Evolutionary conservation across 2,797 vertebrate genomes (phyloP), one percentile per base, ranked within the genome.

Genomic region (Poeciliopsis presidionis): DNA sequence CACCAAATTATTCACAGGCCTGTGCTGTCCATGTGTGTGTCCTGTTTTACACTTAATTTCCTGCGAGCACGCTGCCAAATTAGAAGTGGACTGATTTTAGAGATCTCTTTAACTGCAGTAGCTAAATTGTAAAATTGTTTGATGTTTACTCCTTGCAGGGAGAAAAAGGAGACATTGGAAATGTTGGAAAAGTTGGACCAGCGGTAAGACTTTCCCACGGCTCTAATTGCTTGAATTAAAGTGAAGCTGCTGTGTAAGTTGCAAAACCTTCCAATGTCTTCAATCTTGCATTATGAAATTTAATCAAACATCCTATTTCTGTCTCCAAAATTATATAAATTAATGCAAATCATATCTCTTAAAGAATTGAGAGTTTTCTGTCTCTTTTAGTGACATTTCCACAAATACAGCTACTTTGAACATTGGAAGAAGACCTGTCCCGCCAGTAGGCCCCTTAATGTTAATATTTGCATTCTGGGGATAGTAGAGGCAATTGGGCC

Each of bases 161-260:
- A 89, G 98, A 99, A 94, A 93, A 94, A 76, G 98, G 98, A 74
- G 97, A 98, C 84, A 87, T 93, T 88, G 98, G 98, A 94, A 96
- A 94, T 75, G 77, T 95, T 87, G 98, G 98, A 88, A 98, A 98
- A 96, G 89, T 75, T 41, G 98, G 98, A 81, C 95, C 97, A 93
- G 95, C 93, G 92, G 98, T 99, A 95, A 97, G 97, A 94, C 61
- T 81, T 30, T 82, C 73, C 61, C 39, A 41, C 72, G 25, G 9
- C 20, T 41, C 9, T 28, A 70, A 43, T 57, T 41, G 25, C 22
- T 28, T 59, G 13, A 45, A n/a, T 51, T 36, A 20, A 74, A 13
- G 41, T 46, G 9, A 5, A 74, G 43, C 69, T 73, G 14, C 49
- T 53, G 22, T 57, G 20, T 45, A 59, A 74, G 72, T 81, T 47